These are phyloP conservation scores for Lepus oiostolus DNA, from an alignment of 2,797 vertebrate species.

Conservation along the genomic window DNA sequence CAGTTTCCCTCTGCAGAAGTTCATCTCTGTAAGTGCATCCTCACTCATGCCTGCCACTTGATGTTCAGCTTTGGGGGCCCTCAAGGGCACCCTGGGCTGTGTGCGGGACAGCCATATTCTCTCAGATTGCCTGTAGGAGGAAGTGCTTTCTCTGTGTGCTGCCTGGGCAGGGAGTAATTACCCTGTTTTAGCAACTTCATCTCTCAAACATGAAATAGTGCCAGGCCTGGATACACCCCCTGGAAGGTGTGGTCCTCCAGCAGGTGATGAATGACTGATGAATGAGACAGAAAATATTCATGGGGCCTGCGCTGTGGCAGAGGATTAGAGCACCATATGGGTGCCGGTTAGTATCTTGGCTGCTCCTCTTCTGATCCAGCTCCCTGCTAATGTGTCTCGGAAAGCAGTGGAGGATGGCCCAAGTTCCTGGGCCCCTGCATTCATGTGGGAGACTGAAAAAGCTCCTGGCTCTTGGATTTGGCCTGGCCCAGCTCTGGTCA, in stretches of 20 bases:
- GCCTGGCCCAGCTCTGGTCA: too few species aligned
- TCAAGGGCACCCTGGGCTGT: rapidly evolving
- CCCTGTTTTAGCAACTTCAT: conserved; percentile 55
- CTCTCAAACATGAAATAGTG: conserved; percentile 84
- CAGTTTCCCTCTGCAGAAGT: background rate
- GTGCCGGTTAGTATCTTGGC: too few species aligned
- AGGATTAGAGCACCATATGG: too few species aligned
- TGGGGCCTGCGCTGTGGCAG: too few species aligned
- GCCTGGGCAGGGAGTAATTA: conserved; percentile 60
- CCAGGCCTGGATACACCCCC: conserved; percentile 75
- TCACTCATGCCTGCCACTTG: too few species aligned
- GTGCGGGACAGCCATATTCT: background rate
- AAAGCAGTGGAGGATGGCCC: too few species aligned
- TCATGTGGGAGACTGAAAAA: too few species aligned
- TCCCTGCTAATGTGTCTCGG: too few species aligned
- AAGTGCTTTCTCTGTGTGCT: conserved; percentile 66
- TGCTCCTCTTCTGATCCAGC: too few species aligned
- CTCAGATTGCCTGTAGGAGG: conserved; percentile 45
- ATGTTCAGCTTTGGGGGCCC: background rate
- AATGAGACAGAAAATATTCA: background rate
- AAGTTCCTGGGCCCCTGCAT: too few species aligned
- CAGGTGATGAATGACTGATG: conserved; percentile 85
- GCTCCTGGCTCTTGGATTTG: too few species aligned
- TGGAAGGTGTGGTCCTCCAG: conserved; percentile 78
- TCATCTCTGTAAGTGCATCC: background rate